Evolutionary conservation across 2,888 invertebrate species (phyloP), one percentile per base, ranked within the genome.

Genomic region (Chaetogeoica ovagalla): DNA sequence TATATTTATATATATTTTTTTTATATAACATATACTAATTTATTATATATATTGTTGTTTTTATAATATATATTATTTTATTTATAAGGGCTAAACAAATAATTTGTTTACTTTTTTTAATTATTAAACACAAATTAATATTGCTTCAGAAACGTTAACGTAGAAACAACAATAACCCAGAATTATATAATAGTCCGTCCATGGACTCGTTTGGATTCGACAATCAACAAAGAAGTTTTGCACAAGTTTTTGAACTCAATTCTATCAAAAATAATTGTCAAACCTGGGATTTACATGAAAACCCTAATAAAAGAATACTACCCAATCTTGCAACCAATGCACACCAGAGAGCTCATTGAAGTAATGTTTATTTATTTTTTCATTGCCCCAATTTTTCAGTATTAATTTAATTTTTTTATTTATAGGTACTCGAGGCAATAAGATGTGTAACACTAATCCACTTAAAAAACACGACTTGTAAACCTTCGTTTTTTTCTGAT

Each of bases 151-250:
- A 62, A 60, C 15, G 2, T 43, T 15, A 69, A 55, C 0, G 63
- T 17, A 17, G 43, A 70, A 57, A 70, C 59, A 59, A 48, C 13
- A 21, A 48, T 15, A 48, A 55, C 39, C 17, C 55, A 39, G 86
- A 48, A 85, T 85, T 74, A 86, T 11, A 57, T 89, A 5, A 86
- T 87, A 11, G 86, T 90, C 72, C 88, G 89, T 82, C 93, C 93
- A 0, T 94, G 94, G 94, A 89, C 91, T 79, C 89, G 91, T 82
- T 89, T 93, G 2, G 91, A 94, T 86, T 94, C 93, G 4, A 88
- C 89, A 0, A 84, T 94, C 15, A 93, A 94, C 86, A 87, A 90
- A 17, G 87, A 90, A 30, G 89, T 91, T 6, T 87, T 94, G 52
- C 91, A 91, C 84, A 89, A 90, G 81, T 91, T 93, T 90, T 84